Conservation (phyloP, 2,888 invertebrate genomes). For the Mayetiola destructor region DNA sequence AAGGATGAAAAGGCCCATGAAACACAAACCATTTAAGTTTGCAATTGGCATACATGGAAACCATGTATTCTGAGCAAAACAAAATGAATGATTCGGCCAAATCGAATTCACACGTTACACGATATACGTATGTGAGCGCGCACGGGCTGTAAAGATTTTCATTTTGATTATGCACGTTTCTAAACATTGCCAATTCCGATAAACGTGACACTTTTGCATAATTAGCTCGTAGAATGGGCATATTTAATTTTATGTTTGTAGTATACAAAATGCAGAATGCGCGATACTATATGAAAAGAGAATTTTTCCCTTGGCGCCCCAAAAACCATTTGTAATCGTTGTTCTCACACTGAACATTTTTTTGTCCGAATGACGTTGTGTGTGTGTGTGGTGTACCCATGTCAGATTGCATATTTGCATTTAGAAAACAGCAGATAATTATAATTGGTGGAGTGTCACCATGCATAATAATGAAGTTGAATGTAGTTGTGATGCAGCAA, state of each 20-base stretch:
- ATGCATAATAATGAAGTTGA: neutral
- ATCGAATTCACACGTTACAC: too few species aligned
- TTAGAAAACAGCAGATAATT: neutral
- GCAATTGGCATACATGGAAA: neutral
- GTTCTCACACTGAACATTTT: neutral
- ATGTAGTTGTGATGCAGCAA: neutral
- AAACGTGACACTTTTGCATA: conserved; percentile 5
- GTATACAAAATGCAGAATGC: too few species aligned
- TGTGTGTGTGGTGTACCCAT: too few species aligned
- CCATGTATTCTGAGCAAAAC: too few species aligned
- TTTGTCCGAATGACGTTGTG: neutral
- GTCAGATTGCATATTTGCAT: neutral
- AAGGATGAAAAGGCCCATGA: neutral
- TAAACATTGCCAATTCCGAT: neutral
- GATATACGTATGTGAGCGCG: too few species aligned
- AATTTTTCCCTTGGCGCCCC: neutral
- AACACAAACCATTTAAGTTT: conserved; percentile 5
- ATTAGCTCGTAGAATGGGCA: conserved; percentile 4
- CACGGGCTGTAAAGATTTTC: neutral
- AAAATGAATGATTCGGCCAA: too few species aligned
- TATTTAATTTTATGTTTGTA: conserved; percentile 1
- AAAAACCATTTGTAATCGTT: neutral
- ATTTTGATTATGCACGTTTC: conserved; percentile 9
- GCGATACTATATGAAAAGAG: too few species aligned
- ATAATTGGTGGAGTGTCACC: conserved; percentile 1